These are phyloP conservation scores for Papilio gigon DNA, from an alignment of 2,888 invertebrate species.

Conservation along the genomic window DNA sequence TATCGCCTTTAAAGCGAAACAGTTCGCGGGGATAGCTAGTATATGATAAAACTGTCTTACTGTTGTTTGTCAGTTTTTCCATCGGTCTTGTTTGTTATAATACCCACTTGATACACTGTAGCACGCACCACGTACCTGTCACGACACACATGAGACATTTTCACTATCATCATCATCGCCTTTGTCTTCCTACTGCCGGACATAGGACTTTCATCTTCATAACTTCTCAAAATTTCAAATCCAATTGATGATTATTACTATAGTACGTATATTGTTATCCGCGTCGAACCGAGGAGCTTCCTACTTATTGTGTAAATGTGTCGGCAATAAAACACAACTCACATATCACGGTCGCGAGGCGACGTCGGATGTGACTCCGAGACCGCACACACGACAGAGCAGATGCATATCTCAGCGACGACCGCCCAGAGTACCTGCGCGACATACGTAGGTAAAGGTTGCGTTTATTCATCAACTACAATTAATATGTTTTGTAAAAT, in stretches of 20 bases:
- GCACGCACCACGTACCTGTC: conserved; percentile 72
- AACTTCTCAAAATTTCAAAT: not conserved
- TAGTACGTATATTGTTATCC: too few relatives aligned
- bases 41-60: conserved; percentile 43
- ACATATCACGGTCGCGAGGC: not conserved
- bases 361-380: not conserved
- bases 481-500: too few relatives aligned
- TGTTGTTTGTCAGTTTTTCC: conserved; percentile 45
- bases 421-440: not conserved
- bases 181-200: too few relatives aligned
- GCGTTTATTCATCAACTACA: too few relatives aligned
- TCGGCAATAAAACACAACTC: not conserved
- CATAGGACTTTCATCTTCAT: too few relatives aligned
- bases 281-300: not conserved
- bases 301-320: too few relatives aligned
- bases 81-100: conserved; percentile 68
- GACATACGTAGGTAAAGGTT: not conserved
- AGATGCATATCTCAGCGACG: not conserved
- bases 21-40: too few relatives aligned
- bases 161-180: too few relatives aligned
- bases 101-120: conserved; percentile 73
- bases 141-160: too few relatives aligned
- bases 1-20: too few relatives aligned
- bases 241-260: too few relatives aligned
- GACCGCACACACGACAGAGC: not conserved